Base-by-base conservation (phyloP, 2,888 invertebrate genomes). In the Cryptocheilus praepositus region DNA sequence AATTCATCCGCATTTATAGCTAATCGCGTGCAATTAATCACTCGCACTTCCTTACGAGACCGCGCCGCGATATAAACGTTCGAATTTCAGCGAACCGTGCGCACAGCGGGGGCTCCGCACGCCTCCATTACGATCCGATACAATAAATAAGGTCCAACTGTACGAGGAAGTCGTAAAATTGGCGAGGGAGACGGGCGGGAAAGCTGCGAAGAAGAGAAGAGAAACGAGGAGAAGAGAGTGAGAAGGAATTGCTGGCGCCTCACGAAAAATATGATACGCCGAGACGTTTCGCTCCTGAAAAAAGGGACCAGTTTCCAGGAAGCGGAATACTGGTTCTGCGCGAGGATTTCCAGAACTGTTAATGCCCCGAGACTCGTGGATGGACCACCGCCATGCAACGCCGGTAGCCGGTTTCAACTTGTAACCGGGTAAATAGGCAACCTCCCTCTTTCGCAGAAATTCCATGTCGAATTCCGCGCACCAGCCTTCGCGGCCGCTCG, bases 161-260 rank as follows among this genome's bases (percentile, higher is more conserved):
- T 60, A 60, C 55, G 28, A 52, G 44, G 55, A 62, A 62, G 62
- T 49, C 49, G 44, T 62, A 62, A 62, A 62, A 28, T 55, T 44
- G 22, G 49, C 22, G 43, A 18, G 21, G 13, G 53, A 36, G 51
- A 43, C 55, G 19, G 19, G 46, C 57, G 16, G 21, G 43, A 44
- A 53, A 61, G n/a, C 51, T 5, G 49, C 49, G 16, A 49, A 7
- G 11, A 8, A 16, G 8, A 49, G 18, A 28, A 28, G 49, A n/a
- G 18, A 18, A 11, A 8, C 5, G 2, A 49, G 16, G 18, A 49
- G 45, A 5, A 57, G 36, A 36, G 18, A 16, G 55, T 22, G 57
- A 18, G 45, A 19, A 16, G 7, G 36, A n/a, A 22, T n/a, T 11
- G 36, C 19, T 21, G 18, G 16, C 28, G 49, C 49, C 49, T 49